phyloP scores from a whole-genome alignment of 2,113 vertebrate species.

The Cinclus mexicanus region DNA sequence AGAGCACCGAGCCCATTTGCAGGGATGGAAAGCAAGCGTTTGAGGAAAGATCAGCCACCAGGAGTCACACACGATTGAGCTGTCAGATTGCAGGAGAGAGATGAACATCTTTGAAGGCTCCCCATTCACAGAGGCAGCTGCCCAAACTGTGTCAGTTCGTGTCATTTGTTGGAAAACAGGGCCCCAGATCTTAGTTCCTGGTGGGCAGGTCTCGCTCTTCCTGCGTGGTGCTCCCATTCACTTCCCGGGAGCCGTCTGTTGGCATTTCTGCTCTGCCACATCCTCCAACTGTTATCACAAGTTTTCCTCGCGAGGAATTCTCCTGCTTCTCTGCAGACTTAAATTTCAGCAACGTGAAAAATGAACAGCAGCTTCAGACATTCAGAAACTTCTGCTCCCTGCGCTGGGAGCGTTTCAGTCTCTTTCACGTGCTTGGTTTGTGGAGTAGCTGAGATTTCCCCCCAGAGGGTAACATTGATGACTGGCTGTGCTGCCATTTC shows the following conservation, averaged over 20 bases:
- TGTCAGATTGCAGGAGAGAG: not conserved
- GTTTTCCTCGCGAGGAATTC: not conserved
- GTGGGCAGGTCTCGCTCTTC: not conserved
- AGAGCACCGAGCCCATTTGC: not conserved
- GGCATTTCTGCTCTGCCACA: accelerated
- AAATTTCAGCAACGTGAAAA: not conserved
- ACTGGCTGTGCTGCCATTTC: not conserved
- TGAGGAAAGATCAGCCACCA: not conserved
- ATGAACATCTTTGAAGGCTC: not conserved
- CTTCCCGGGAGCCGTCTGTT: not conserved
- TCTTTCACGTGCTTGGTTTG: not conserved
- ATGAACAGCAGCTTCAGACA: not conserved
- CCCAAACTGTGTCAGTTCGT: not conserved
- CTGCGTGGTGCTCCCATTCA: accelerated
- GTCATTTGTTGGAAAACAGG: not conserved
- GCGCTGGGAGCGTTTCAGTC: accelerated
- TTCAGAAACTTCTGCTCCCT: not conserved
- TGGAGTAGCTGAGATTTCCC: not conserved
- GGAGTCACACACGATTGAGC: not conserved
- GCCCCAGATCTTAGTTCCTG: not conserved
- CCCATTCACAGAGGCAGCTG: not conserved
- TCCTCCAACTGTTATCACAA: not conserved
- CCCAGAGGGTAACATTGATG: not conserved
- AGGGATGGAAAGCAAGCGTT: not conserved
- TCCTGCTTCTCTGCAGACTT: not conserved